Conservation (phyloP, 2,888 invertebrate genomes). For the Cerceris ruficornis region DNA sequence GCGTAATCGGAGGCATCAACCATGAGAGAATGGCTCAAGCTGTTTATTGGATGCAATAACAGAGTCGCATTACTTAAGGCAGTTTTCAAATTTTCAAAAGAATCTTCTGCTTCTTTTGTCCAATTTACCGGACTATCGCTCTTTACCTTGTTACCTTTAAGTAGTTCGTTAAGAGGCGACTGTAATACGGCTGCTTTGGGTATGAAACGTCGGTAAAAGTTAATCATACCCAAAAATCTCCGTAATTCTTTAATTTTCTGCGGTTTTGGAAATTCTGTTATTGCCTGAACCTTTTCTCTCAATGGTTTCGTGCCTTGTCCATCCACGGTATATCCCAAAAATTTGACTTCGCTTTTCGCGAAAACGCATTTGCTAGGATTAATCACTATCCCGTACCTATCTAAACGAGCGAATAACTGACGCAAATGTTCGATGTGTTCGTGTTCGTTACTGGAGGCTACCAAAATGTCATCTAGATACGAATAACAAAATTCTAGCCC, state of each 20-base stretch:
- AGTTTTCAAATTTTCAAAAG: too few relatives aligned
- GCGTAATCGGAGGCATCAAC: too few relatives aligned
- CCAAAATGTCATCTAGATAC: not conserved
- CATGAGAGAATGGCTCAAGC: too few relatives aligned
- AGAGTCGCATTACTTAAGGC: too few relatives aligned
- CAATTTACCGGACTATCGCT: too few relatives aligned
- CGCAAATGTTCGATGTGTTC: not conserved
- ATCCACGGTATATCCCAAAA: not conserved
- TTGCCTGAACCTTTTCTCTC: not conserved
- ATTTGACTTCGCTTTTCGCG: not conserved
- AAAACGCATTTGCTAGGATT: not conserved
- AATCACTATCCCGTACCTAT: not conserved
- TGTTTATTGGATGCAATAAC: too few relatives aligned
- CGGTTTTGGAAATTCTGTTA: not conserved
- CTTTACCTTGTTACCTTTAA: too few relatives aligned
- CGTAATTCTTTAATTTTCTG: not conserved
- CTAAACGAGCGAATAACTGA: not conserved
- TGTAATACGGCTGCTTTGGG: not conserved
- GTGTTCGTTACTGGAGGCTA: not conserved
- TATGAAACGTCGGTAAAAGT: not conserved
- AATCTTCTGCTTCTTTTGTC: too few relatives aligned
- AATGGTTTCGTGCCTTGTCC: not conserved
- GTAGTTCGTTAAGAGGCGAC: too few relatives aligned
- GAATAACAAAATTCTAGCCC: not conserved
- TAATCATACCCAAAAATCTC: not conserved